phyloP scores from a whole-genome alignment of 2,797 vertebrate species.

The Acomys russatus region DNA sequence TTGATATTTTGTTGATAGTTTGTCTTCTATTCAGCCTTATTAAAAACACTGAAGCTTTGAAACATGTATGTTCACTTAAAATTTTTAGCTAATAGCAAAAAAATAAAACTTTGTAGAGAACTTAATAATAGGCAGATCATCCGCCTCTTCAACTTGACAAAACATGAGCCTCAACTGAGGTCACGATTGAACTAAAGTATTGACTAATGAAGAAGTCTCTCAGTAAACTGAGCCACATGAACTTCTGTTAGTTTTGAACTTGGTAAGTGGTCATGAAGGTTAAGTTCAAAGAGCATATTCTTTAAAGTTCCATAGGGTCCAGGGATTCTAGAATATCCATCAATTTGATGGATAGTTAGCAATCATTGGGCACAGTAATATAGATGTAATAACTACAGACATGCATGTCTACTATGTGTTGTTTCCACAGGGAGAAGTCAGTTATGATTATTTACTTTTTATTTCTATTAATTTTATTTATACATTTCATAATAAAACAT shows the following conservation, averaged over 20 bases:
- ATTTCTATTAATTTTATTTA: slow-evolving; percentile 19
- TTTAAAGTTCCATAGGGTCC: background rate
- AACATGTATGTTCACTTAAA: background rate
- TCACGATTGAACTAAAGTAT: background rate
- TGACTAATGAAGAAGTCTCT: background rate
- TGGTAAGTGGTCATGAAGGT: background rate
- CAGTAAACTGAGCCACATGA: background rate
- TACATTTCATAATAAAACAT: background rate
- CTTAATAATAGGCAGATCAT: background rate
- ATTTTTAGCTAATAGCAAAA: background rate
- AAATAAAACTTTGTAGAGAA: background rate
- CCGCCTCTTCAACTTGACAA: slow-evolving; percentile 1
- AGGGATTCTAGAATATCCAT: background rate
- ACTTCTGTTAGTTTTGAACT: background rate
- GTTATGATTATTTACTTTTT: background rate
- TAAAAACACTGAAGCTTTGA: background rate
- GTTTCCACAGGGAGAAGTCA: background rate
- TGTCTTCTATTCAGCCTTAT: background rate
- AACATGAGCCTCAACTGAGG: background rate
- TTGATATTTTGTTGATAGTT: background rate
- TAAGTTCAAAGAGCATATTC: background rate
- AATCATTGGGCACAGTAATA: background rate
- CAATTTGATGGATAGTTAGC: background rate
- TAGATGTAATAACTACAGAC: background rate
- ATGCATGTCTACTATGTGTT: background rate